These are phyloP conservation scores for Artemia sinica DNA, from an alignment of 2,888 invertebrate species.

Conservation along the genomic window DNA sequence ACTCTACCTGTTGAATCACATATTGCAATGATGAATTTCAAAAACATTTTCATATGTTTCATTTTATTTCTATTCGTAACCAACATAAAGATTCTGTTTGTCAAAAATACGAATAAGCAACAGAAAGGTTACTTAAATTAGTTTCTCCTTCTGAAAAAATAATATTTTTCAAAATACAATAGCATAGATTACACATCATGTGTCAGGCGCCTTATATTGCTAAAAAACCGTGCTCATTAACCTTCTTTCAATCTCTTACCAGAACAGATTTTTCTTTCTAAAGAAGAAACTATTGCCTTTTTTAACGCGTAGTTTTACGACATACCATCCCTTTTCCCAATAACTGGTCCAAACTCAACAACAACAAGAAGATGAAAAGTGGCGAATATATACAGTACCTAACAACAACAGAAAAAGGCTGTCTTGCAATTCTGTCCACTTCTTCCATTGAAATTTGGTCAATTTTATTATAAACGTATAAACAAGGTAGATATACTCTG, in stretches of 20 bases:
- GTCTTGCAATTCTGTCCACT: conserved; percentile 78
- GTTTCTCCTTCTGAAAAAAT: no score
- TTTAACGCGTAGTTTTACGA: not conserved
- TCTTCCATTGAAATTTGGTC: conserved; percentile 99
- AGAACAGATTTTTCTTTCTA: no score
- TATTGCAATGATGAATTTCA: no score
- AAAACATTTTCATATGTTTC: no score
- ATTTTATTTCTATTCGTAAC: no score
- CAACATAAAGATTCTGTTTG: no score
- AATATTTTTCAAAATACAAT: no score
- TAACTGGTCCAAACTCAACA: not conserved
- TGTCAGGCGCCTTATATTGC: no score
- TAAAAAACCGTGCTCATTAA: no score
- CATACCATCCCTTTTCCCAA: not conserved
- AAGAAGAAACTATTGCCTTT: not conserved
- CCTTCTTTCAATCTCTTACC: no score
- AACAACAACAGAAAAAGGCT: conserved; percentile 74
- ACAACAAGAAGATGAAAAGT: conserved; percentile 19
- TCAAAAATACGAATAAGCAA: not conserved
- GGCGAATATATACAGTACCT: conserved; percentile 42
- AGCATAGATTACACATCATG: no score
- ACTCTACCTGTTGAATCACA: no score
- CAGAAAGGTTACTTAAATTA: not conserved
- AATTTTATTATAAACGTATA: conserved; percentile 98
- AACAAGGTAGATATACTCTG: conserved; percentile 84